Evolutionary conservation across 2,113 vertebrate species (phyloP).

Genomic region (Halichoerus grypus): DNA sequence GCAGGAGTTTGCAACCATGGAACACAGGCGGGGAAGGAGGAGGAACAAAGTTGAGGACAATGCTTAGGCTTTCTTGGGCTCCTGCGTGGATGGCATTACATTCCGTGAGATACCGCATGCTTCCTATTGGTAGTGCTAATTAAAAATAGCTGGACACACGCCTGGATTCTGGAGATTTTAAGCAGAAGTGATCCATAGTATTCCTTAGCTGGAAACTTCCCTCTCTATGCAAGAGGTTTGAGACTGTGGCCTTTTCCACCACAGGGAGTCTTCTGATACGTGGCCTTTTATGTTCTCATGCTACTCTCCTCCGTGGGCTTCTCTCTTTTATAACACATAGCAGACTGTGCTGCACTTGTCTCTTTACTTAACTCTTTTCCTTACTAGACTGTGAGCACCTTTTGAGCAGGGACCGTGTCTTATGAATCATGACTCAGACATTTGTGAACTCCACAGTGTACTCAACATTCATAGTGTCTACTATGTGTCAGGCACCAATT

Average conservation of each 20-base stretch:
- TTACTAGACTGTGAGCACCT: background rate
- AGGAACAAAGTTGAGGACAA: background rate
- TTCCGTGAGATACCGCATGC: background rate
- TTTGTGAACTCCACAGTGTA: background rate
- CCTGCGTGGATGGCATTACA: background rate
- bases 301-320: background rate
- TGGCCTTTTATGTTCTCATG: background rate
- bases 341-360: background rate
- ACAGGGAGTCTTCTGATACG: background rate
- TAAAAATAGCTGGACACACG: conserved; percentile 17
- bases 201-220: background rate
- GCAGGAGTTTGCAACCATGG: background rate
- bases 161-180: background rate
- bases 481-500: background rate
- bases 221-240: conserved; percentile 1
- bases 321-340: background rate
- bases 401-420: background rate
- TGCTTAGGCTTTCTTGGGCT: background rate
- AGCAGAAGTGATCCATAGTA: background rate
- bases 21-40: background rate
- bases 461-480: background rate
- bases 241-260: background rate
- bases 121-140: conserved; percentile 37
- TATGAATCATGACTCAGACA: background rate
- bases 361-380: background rate